A percentile compares a stretch with the other conserved stretches of the same genome.
Evolutionary conservation across 2,113 vertebrate species (phyloP).

Genomic region (Cavia porcellus): DNA sequence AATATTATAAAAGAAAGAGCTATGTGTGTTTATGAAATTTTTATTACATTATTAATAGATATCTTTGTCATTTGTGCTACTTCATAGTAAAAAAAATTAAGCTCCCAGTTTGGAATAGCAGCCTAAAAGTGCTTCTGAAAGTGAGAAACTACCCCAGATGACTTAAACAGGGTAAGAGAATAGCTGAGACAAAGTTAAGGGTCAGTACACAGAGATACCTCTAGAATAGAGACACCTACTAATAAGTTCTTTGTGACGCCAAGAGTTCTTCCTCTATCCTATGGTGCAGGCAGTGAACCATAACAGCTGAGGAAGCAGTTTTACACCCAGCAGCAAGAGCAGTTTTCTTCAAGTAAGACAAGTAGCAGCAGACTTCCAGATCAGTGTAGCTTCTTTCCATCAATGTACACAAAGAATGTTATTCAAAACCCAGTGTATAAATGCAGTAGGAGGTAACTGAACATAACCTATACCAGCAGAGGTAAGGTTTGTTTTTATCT

Average conservation of each 20-base stretch:
- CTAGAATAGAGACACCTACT: background rate
- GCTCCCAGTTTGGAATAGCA: background rate
- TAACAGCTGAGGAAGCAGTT: conserved; percentile 60
- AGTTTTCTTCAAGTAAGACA: background rate
- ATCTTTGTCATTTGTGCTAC: background rate
- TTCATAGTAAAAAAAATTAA: background rate
- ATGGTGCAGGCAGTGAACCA: conserved; percentile 77
- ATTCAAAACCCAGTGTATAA: background rate
- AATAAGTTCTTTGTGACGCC: background rate
- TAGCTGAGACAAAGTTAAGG: background rate
- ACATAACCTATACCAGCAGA: rapidly evolving
- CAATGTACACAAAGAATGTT: rapidly evolving
- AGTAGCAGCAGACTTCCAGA: background rate
- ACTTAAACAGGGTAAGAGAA: background rate
- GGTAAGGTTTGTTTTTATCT: background rate
- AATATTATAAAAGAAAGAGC: background rate
- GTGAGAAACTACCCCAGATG: background rate
- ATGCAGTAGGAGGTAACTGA: too few relatives aligned
- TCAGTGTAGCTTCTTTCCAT: rapidly evolving
- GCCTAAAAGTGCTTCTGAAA: background rate
- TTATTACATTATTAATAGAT: background rate
- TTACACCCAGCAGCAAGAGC: background rate
- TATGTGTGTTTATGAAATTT: background rate
- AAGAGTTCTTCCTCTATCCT: conserved; percentile 74
- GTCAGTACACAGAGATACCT: rapidly evolving